Evolutionary conservation across 37 sponge, comb jelly and placozoan species (phyloP).

Genomic region (Ianthella basta): DNA sequence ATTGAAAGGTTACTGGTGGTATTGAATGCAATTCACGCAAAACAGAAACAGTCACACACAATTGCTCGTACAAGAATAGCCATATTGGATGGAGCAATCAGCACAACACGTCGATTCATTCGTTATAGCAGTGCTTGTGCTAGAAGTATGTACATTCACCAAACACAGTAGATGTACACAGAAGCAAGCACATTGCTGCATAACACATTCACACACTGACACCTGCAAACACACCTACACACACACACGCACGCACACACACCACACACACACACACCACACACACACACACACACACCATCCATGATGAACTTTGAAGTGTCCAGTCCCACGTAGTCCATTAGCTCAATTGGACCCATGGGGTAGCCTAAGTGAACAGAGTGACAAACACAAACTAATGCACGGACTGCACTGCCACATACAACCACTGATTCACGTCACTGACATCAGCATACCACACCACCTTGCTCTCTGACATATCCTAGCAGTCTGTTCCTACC

Average conservation of each 20-base stretch:
- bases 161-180: no score
- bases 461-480: background rate
- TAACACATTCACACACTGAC: background rate
- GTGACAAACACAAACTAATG: conserved; percentile 69
- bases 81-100: no score
- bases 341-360: conserved; percentile 96
- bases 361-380: conserved; percentile 69
- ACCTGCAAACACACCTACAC: conserved; percentile 26
- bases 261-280: conserved; percentile 15
- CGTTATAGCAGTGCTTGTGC: no score
- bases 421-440: background rate
- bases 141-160: no score
- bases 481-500: background rate
- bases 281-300: conserved; percentile 50
- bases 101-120: no score
- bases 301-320: conserved; percentile 87
- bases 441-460: no score
- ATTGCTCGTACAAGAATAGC: no score
- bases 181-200: conserved; percentile 27
- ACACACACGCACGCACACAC: conserved; percentile 36
- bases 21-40: no score
- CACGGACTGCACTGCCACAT: conserved; percentile 85
- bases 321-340: conserved; percentile 96
- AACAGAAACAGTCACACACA: no score
- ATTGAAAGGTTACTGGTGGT: no score